Base-by-base conservation (phyloP, 2,888 invertebrate species). In the Caenorhabditis japonica region DNA sequence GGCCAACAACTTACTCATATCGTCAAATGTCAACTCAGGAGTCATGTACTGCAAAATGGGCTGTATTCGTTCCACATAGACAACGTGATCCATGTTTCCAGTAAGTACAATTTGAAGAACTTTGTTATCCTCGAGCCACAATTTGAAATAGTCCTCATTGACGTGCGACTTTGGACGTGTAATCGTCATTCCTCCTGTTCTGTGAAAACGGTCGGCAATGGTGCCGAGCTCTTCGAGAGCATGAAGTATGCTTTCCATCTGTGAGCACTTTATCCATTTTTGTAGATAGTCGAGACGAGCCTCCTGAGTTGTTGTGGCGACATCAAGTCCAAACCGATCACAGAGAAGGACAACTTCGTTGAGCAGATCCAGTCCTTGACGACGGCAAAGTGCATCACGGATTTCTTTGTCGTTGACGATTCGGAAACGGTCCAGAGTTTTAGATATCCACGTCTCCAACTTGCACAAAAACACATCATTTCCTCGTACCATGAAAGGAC, bases 41-140 rank as follows among this genome's bases (percentile, higher is more conserved):
- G 90, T 90, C 56, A 90, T 87, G 76, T 89, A 90, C 76, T 90
- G 89, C 12, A 90, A 88, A 60, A 90, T 88, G 2, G 88, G 88
- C 77, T 89, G 90, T 55, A 90, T 88, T 81, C 89, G 88, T 77
- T 90, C 90, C 80, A 89, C 89, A 83, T 90, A 90, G 78, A 90
- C 90, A 21, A 88, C 88, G 76, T 90, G 90, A 83, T 90, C 90
- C 74, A 90, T 85, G 73, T 88, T 88, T 58, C 88, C 87, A 82
- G 74, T 75, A 4, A 75, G 58, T 3, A 75, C 71, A n/a, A 71
- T 55, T 23, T 75, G 70, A 10, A 75, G 66, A 10, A 75, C 75
- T 34, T 75, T 75, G 52, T 75, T 75, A 12, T 66, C 64, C 8
- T 70, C 51, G 3, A 75, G 55, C 75, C 75, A 75, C 23, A 44